phyloP scores from a whole-genome alignment of 2,797 vertebrate species.

The Gymnoscopelus microlampas region DNA sequence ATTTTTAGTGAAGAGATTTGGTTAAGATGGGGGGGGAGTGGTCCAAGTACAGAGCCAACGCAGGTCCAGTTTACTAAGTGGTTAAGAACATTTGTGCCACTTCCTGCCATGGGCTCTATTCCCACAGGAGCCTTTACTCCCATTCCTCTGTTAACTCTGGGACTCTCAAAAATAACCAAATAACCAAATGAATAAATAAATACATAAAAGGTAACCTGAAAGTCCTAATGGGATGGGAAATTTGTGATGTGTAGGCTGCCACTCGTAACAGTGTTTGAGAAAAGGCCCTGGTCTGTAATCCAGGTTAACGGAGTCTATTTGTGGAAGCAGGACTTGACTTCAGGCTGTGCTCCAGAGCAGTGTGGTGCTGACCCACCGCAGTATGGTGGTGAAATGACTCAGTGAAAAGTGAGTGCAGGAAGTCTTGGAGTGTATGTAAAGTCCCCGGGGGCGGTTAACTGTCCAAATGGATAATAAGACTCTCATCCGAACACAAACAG shows the following conservation, averaged over 20 bases:
- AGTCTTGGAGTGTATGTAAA: constrained; percentile 12
- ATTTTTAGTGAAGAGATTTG: too few species aligned
- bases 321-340: constrained; percentile 22
- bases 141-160: too few species aligned
- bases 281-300: constrained; percentile 25
- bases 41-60: too few species aligned
- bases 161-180: too few species aligned
- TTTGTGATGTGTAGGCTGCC: not conserved
- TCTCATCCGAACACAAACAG: constrained; percentile 8
- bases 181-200: too few species aligned
- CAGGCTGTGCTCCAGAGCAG: constrained; percentile 23
- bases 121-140: too few species aligned
- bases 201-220: too few species aligned
- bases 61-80: too few species aligned
- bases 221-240: too few species aligned
- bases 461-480: constrained; percentile 34
- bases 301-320: constrained; percentile 41
- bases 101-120: too few species aligned
- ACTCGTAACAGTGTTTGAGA: constrained; percentile 18
- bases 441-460: constrained; percentile 40
- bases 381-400: constrained; percentile 35
- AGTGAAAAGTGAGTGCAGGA: constrained; percentile 22
- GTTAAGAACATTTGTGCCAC: too few species aligned
- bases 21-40: too few species aligned
- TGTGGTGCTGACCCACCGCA: constrained; percentile 28